Percentiles rank a stretch among this genome's conserved stretches.
Evolutionary conservation across 2,113 vertebrate genomes (phyloP).

Genomic region (Platichthys stellatus): DNA sequence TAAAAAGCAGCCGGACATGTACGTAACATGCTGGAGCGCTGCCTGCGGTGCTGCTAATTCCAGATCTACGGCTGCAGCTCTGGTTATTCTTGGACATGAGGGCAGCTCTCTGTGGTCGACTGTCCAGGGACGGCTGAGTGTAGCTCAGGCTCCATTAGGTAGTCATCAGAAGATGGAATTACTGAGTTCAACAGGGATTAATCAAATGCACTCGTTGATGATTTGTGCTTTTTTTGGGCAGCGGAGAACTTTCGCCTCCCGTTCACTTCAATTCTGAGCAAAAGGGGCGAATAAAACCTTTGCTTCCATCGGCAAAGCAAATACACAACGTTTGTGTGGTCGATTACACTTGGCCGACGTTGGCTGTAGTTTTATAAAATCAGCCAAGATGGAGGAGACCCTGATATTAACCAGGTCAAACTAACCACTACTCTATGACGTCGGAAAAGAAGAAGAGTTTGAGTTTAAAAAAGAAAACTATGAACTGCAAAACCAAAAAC

Average conservation of each 20-base stretch:
- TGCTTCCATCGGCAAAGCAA: too few relatives aligned
- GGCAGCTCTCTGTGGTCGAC: constrained; percentile 49
- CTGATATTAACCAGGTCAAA: too few relatives aligned
- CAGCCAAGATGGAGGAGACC: too few relatives aligned
- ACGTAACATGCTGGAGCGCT: constrained; percentile 40
- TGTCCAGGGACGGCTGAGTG: constrained; percentile 11
- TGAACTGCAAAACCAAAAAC: too few relatives aligned
- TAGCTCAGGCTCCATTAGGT: background rate
- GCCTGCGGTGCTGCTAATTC: constrained; percentile 26
- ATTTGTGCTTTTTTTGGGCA: background rate
- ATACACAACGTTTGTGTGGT: too few relatives aligned
- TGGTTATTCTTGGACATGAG: constrained; percentile 38
- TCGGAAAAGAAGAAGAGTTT: too few relatives aligned
- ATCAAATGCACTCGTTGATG: background rate
- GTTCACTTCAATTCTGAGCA: background rate
- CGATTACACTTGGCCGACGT: too few relatives aligned
- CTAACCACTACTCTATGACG: too few relatives aligned
- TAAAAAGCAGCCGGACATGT: constrained; percentile 12
- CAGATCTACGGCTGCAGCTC: background rate
- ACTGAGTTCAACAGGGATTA: background rate
- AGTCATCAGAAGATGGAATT: background rate
- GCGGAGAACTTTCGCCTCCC: background rate
- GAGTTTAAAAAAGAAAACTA: too few relatives aligned
- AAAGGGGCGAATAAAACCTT: background rate
- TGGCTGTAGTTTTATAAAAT: too few relatives aligned